phyloP scores from a whole-genome alignment of 2,888 invertebrate genomes.

The Hirtodrosophila alboralis region DNA sequence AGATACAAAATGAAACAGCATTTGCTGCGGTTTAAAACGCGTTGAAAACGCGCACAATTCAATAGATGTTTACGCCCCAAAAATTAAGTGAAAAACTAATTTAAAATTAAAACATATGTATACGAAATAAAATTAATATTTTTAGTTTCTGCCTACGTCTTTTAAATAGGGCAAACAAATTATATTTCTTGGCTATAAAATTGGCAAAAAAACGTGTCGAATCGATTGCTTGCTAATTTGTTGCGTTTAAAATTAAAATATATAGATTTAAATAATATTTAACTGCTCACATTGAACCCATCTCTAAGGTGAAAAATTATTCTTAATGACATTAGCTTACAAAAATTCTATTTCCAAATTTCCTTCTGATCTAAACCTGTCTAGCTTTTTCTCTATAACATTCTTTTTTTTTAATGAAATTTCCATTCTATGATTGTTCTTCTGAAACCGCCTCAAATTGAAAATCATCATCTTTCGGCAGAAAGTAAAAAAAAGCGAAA shows the following conservation, averaged over 20 bases:
- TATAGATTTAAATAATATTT: no score
- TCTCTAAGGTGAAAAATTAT: no score
- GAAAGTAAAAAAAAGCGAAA: slow-evolving; percentile 28
- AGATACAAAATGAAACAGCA: background rate
- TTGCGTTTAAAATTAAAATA: no score
- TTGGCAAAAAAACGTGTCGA: background rate
- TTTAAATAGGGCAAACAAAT: background rate
- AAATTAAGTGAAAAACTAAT: slow-evolving; percentile 1
- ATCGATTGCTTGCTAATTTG: background rate
- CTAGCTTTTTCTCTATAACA: no score
- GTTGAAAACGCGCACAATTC: slow-evolving; percentile 5
- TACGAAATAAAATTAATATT: background rate
- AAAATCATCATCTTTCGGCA: slow-evolving; percentile 33
- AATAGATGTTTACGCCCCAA: no score
- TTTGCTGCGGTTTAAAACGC: slow-evolving; percentile 33
- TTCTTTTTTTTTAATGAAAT: background rate
- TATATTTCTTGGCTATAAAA: background rate
- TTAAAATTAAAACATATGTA: background rate
- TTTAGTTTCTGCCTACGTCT: background rate
- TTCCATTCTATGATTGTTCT: background rate
- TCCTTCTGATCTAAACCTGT: no score
- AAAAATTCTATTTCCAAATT: no score
- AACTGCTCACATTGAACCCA: no score
- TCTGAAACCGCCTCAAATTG: slow-evolving; percentile 5
- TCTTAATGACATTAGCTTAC: no score